Conservation (phyloP, 2,113 vertebrate genomes). For the Ptilorrhoa leucosticta region DNA sequence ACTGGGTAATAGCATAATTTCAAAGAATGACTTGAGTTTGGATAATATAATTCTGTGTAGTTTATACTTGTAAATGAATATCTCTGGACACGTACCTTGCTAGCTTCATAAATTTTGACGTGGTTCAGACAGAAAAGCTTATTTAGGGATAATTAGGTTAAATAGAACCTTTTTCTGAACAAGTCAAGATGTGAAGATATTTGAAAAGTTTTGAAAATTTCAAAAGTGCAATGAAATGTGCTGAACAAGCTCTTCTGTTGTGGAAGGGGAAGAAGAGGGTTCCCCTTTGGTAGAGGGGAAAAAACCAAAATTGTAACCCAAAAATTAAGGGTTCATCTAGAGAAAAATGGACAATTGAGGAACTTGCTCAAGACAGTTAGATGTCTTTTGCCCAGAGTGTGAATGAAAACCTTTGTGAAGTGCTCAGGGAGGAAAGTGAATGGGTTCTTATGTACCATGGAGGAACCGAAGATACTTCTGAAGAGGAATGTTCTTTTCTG, state of each 20-base stretch:
- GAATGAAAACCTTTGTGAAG: neutral
- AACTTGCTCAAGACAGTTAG: neutral
- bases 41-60: neutral
- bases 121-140: neutral
- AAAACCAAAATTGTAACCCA: neutral
- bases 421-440: neutral
- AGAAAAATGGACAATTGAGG: neutral
- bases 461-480: neutral
- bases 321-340: neutral
- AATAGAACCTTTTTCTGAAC: neutral
- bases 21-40: neutral
- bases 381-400: neutral
- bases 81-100: neutral
- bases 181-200: neutral
- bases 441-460: rapidly evolving
- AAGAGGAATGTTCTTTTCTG: neutral
- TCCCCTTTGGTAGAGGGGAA: neutral
- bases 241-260: neutral
- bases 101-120: neutral
- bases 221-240: neutral
- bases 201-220: neutral
- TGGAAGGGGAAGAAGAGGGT: neutral
- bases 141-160: neutral
- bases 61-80: neutral
- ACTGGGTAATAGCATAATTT: neutral